Base-by-base conservation (phyloP, 2,113 vertebrate species). In the Vidua chalybeata region DNA sequence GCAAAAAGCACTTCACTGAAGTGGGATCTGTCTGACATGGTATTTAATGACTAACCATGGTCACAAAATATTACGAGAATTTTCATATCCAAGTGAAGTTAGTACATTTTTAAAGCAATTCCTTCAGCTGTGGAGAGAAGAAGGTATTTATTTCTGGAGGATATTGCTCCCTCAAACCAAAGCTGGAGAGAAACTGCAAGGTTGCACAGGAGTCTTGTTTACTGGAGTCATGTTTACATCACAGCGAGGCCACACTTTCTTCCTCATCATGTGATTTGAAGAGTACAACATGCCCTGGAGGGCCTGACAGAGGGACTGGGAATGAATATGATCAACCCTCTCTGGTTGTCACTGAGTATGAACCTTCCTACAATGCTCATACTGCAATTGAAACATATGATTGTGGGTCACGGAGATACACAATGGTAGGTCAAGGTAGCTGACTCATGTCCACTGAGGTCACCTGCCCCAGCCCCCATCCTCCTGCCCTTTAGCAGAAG, bases 171-270 rank as follows among this genome's bases (percentile, higher is more conserved):
- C 24, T 68, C 19, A 31, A 15, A 69, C 7, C 22, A 82, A 63
- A 75, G 22, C 16, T 48, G 22, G 33, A 78, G 52, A 75, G 23
- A 81, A 87, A 59, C 30, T 24, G 13, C 19, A 45, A 52, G 35
- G 24, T 6, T 78, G 21, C 33, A 28, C 6, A 20, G 18, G 8
- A 52, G 30, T 22, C 35, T 78, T n/a, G 49, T 51, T 39, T 39
- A 39, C 39, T 10, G 48, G 52, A 21, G 5, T 4, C 7, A 4
- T 41, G 17, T 49, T 33, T 19, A 2, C 13, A 30, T 15, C 41
- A 22, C 8, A 45, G 23, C 15, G 3, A 79, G 8, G 6, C 3
- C 4, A 8, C 3, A 0, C 6, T 33, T 54, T 71, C 26, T 59
- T 73, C 13, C 35, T 59, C 43, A n/a, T 26, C 0, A 1, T 27